Base-by-base conservation (phyloP, 2,113 vertebrate species). In the Pygoscelis adeliae region DNA sequence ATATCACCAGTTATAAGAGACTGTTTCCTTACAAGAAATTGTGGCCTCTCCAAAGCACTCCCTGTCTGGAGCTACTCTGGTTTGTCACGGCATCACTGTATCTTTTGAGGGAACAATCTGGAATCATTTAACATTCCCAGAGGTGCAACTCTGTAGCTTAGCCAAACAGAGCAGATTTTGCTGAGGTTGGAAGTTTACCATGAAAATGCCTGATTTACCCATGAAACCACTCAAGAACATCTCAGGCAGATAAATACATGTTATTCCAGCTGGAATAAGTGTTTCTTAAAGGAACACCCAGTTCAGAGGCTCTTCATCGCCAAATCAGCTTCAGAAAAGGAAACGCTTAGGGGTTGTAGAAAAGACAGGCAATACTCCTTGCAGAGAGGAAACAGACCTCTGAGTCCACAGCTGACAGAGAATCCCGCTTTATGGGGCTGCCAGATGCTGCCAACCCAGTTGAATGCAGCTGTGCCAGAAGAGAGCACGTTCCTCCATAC, bases 171-270 rank as follows among this genome's bases (percentile, higher is more conserved):
- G 38, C 32, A 80, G 59, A 78, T 93, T 83, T 92, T 61, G 81
- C 95, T 90, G 94, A 95, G 89, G 72, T 72, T 93, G 70, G 86
- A 95, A 93, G 83, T 83, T 96, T 67, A 93, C 76, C 30, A 10
- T 62, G 61, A 89, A 92, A 92, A 90, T 22, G 66, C 66, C 66
- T 26, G 9, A 77, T 93, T 89, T 91, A 78, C 65, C 56, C 77
- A 87, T 74, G 72, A 93, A 96, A 95, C 55, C 63, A 72, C 83
- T 90, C 79, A 30, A 85, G 87, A 90, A 90, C 78, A 87, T 92
- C 81, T 93, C 66, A 62, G 62, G 87, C 80, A 94, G 71, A 93
- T 62, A 94, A 90, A 95, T 59, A 74, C 27, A 34, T 29, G 59
- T 83, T 79, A 83, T 82, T 97, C 69, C 91, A 82, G 77, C 49